Evolutionary conservation across 2,888 invertebrate species (phyloP), one percentile per base, ranked within the genome.

Genomic region (Polyploca ridens): DNA sequence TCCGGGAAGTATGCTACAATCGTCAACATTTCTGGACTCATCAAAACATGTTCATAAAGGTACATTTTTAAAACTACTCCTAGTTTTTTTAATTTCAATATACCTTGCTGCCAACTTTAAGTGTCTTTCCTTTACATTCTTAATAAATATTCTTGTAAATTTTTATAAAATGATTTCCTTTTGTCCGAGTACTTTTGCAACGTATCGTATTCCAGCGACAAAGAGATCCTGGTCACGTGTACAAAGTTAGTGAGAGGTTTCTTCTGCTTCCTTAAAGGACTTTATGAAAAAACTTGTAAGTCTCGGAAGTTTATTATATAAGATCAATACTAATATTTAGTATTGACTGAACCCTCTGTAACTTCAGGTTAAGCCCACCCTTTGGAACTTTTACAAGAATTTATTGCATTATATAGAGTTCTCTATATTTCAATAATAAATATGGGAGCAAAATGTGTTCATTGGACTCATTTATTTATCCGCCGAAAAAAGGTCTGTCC

Each of bases 211-310:
- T 61, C 27, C 8, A 27, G 27, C 41, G 19, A 44, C 61, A 61
- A 61, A 61, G 61, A 41, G 19, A 41, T 27, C 41, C 61, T 35
- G 19, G 16, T 61, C 61, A 61, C 61, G 61, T 61, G 19, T 44
- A 33, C 38, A 27, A 65, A 57, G 46, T 61, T 61, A 61, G 19
- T 5, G 59, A 16, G 59, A n/a, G 13, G 19, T 5, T 27, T 27
- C 61, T 19, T 33, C 19, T 44, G 27, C 14, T 44, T 10, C 41
- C 38, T 5, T 8, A 54, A 54, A 54, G 54, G 54, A 19, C 54
- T 54, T 54, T 54, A 54, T 54, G 19, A 19, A 19, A 54, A 38
- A 33, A 16, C 38, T 60, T 60, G 8, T 60, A 63, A 35, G 33
- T 33, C 35, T 14, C 35, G 14, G 35, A 59, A 35, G 35, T 59